Evolutionary conservation across 2,888 invertebrate species (phyloP), one percentile per base, ranked within the genome.

Genomic region (Amiota mariae): DNA sequence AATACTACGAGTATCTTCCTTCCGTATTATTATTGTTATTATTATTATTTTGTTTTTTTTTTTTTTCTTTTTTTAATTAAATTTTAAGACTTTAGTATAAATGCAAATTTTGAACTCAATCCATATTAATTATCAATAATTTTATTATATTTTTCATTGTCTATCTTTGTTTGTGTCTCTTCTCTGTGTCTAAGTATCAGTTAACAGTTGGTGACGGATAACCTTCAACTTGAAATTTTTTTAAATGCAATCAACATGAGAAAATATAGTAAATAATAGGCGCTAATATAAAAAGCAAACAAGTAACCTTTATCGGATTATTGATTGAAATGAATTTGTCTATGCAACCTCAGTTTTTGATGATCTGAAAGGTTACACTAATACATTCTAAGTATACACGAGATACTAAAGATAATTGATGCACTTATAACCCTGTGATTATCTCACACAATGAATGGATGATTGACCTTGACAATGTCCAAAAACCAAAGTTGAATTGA

Each of bases 81-180:
- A 2, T 36, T 36, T 36, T 36, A 36, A 36, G 36, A 36, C 49
- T 68, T 71, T 59, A 24, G 72, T 73, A 76, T 75, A 76, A 79
- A 85, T 85, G 81, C 84, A 80, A 76, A 83, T 80, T 81, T 66
- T 82, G 77, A 82, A 73, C 83, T 63, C 84, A 85, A 84, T 84
- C 73, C 83, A 84, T 84, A 75, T 48, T 79, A 84, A 85, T 81
- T 75, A 80, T 70, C 76, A 56, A 66, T 59, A 63, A 71, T 61
- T 47, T 51, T 51, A 59, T 54, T 18, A 11, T 46, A 47, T 63
- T 36, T 64, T 48, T 47, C 47, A 9, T 64, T 10, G 12, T 64
- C 13, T 51, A n/a, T 6, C 13, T 51, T 12, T 51, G 54, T 51
- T 3, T 51, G 4, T 51, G 51, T n/a, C n/a, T 51, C n/a, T n/a